phyloP scores from a whole-genome alignment of 2,888 invertebrate genomes.

The Fabriciana adippe region DNA sequence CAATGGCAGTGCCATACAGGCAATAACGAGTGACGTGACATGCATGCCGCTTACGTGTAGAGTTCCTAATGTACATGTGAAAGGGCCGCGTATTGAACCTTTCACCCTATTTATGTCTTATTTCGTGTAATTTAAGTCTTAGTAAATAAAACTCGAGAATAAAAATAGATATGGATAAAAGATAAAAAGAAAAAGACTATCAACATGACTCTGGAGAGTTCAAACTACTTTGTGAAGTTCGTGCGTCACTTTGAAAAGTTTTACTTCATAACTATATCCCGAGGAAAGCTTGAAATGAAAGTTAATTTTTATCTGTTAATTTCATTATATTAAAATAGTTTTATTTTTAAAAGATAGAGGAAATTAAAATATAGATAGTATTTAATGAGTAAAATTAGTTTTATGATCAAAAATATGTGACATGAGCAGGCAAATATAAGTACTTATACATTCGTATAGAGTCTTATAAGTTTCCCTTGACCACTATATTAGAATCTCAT shows the following conservation, averaged over 20 bases:
- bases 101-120: constrained; percentile 69
- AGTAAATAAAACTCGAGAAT: background rate
- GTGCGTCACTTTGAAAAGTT: constrained; percentile 12
- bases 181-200: constrained; percentile 20
- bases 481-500: constrained; percentile 68
- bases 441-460: no score
- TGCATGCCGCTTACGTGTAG: constrained; percentile 68
- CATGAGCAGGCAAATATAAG: no score
- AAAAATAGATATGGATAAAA: background rate
- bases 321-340: background rate
- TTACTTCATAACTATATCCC: constrained; percentile 1
- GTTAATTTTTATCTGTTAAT: background rate
- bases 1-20: constrained; percentile 65
- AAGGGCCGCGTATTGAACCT: constrained; percentile 58
- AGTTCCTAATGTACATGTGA: constrained; percentile 72
- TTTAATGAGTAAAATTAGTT: background rate
- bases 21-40: constrained; percentile 78
- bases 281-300: background rate
- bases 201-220: background rate
- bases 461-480: background rate
- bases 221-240: constrained; percentile 9
- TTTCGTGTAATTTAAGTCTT: constrained; percentile 49
- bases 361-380: no score
- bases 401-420: background rate
- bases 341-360: background rate